phyloP scores from a whole-genome alignment of 2,797 vertebrate genomes.

The Melanotaenia nigrans region DNA sequence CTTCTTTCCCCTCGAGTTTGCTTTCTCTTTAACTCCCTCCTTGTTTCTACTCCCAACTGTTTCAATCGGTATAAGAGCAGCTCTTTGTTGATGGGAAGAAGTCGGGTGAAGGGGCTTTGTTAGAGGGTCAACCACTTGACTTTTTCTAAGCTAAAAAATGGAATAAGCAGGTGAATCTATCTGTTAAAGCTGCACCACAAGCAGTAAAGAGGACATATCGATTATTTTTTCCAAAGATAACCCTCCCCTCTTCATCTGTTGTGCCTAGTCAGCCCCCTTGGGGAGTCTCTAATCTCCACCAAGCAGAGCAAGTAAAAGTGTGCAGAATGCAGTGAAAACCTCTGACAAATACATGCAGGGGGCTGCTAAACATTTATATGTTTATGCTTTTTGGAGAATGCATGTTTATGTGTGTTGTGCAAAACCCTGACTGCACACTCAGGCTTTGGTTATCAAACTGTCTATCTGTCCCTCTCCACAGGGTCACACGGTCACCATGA shows the following conservation, averaged over 20 bases:
- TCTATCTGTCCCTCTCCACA: constrained; percentile 24
- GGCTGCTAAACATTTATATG: constrained; percentile 11
- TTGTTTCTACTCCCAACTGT: constrained; percentile 62
- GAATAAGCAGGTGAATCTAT: constrained; percentile 22
- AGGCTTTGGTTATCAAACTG: constrained; percentile 29
- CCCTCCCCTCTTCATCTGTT: constrained; percentile 34
- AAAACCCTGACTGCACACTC: constrained; percentile 11
- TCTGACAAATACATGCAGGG: constrained; percentile 20
- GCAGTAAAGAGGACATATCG: constrained; percentile 35
- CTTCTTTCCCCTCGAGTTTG: constrained; percentile 64
- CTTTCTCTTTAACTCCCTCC: constrained; percentile 72
- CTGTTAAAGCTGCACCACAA: constrained; percentile 35
- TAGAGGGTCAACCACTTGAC: constrained; percentile 63
- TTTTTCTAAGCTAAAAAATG: neutral
- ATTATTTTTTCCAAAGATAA: constrained; percentile 59
- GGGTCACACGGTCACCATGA: constrained; percentile 51
- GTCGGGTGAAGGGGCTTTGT: constrained; percentile 62
- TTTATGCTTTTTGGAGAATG: constrained; percentile 14
- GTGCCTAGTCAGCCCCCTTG: constrained; percentile 35
- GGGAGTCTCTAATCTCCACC: constrained; percentile 61
- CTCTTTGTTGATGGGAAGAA: constrained; percentile 69
- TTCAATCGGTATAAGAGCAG: constrained; percentile 64
- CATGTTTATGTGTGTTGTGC: neutral
- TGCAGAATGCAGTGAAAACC: constrained; percentile 12
- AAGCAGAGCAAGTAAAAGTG: constrained; percentile 12